phyloP scores from a whole-genome alignment of 2,888 invertebrate species.

The Merodon equestris region DNA sequence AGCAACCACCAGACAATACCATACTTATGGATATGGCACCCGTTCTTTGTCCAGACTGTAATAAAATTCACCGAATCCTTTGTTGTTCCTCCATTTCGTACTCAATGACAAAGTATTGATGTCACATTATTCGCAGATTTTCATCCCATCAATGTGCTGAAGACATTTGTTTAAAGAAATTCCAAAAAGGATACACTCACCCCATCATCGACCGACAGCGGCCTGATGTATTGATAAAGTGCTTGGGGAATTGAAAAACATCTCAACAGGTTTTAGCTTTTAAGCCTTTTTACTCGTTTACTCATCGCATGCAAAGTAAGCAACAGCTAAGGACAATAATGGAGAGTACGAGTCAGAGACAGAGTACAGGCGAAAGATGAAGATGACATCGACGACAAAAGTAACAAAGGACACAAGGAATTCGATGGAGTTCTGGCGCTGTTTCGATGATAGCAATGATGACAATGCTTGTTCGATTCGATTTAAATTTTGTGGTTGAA shows the following conservation, averaged over 20 bases:
- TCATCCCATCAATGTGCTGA: conserved; percentile 20
- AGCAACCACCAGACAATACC: no score
- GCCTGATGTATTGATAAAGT: conserved; percentile 74
- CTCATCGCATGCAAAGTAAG: conserved; percentile 44
- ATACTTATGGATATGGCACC: no score
- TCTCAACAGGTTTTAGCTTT: conserved; percentile 79
- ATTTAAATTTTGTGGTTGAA: conserved; percentile 39
- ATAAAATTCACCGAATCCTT: conserved; percentile 34
- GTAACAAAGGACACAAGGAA: conserved; percentile 31
- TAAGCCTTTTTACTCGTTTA: conserved; percentile 67
- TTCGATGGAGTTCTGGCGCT: conserved; percentile 21
- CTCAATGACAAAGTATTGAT: conserved; percentile 27
- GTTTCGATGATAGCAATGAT: conserved; percentile 17
- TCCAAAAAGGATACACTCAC: conserved; percentile 14
- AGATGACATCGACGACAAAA: conserved; percentile 32
- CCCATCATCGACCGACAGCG: conserved; percentile 22
- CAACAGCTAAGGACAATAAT: not conserved
- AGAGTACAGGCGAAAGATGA: conserved; percentile 24
- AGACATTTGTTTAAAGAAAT: conserved; percentile 33
- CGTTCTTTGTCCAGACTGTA: conserved; percentile 8
- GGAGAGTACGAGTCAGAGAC: conserved; percentile 21
- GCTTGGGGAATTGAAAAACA: conserved; percentile 77
- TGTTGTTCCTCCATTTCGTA: conserved; percentile 30
- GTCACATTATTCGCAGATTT: conserved; percentile 50
- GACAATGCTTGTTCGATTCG: conserved; percentile 29